Conservation (phyloP, 2,797 vertebrate genomes). For the Rhadinocentrus ornatus region DNA sequence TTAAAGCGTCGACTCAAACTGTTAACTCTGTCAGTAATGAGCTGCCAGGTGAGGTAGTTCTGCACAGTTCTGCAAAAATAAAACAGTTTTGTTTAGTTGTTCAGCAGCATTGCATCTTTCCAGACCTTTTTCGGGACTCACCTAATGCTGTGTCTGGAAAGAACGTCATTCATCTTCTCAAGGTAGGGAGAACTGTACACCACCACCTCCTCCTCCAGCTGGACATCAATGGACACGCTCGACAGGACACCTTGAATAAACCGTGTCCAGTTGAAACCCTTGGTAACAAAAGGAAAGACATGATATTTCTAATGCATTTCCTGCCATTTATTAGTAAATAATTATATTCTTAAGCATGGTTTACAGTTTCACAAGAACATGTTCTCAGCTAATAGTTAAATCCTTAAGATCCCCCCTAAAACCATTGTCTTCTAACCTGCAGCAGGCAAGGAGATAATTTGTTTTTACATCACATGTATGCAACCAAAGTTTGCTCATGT, state of each 20-base stretch:
- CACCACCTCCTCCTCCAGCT: constrained; percentile 89
- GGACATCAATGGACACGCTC: constrained; percentile 85
- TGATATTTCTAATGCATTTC: neutral
- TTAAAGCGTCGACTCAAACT: constrained; percentile 93
- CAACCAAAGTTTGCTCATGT: neutral
- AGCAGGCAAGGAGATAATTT: too few species aligned
- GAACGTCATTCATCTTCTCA: constrained; percentile 86
- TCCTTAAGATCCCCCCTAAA: neutral
- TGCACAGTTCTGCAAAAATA: constrained; percentile 88
- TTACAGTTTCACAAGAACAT: neutral
- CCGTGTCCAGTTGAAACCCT: constrained; percentile 96
- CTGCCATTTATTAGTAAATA: neutral
- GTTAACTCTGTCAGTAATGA: constrained; percentile 89
- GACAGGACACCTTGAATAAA: constrained; percentile 91
- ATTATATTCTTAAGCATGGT: neutral
- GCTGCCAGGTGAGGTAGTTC: constrained; percentile 95
- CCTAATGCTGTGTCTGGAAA: constrained; percentile 88
- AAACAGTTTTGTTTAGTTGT: neutral
- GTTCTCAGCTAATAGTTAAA: neutral
- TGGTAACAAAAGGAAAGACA: constrained; percentile 31
- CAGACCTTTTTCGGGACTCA: constrained; percentile 58
- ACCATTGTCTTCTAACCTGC: neutral
- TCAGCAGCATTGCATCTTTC: neutral
- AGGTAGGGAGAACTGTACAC: constrained; percentile 93
- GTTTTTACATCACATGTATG: too few species aligned